Evolutionary conservation across 2,888 invertebrate species (phyloP), one percentile per base, ranked within the genome.

Genomic region (Seladonia tumulorum): DNA sequence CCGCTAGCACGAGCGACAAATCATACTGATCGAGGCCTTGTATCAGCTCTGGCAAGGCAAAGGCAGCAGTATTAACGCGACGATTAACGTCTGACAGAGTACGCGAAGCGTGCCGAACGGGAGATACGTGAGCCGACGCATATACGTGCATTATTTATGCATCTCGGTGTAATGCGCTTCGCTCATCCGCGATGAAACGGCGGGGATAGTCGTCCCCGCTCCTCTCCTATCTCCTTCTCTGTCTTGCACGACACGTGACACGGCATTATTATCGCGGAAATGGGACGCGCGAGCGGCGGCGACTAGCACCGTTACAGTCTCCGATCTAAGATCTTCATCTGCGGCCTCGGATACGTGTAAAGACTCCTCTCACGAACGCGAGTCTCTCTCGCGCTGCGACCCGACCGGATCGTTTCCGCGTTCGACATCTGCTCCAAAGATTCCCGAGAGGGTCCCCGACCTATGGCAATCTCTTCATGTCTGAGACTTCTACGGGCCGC

Each of bases 201-300:
- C 22, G 12, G 16, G 18, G 16, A 57, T 57, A 39, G 82, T 14
- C 5, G 22, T 14, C 5, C 68, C 12, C 35, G 10, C 14, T 42
- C 42, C 63, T 0, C 63, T 14, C 25, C 25, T 63, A 5, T 16
- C 25, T 29, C 16, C 63, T 25, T 29, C 66, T 39, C 5, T 29
- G 53, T 75, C 35, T n/a, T 57, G 5, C 22, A 8, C 14, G 66
- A 35, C 70, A 79, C 75, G 80, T 80, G 83, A 83, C 88, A 73
- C 78, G 75, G 79, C 81, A 76, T 89, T 90, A 90, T 89, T 90
- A 82, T 81, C 82, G 70, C 83, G 79, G 82, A 86, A 90, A 88
- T 86, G 72, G 82, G 72, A 90, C 84, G 76, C 82, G 81, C 80
- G 57, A 57, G 57, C n/a, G 57, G 12, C 57, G 57, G 16, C 63